Conservation (phyloP, 2,888 invertebrate species). For the Nycteola revayana region DNA sequence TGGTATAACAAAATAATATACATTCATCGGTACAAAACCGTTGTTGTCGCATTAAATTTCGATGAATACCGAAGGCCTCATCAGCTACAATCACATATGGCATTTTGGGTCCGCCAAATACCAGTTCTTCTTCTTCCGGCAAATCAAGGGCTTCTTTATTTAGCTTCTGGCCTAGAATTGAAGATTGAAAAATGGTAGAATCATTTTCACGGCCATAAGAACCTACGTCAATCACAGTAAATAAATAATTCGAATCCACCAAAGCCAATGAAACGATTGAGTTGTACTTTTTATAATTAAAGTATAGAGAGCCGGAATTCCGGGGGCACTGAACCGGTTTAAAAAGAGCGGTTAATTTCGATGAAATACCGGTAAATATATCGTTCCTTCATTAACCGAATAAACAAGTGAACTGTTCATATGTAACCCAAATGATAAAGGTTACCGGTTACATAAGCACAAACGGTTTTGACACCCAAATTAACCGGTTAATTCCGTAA, state of each 20-base stretch:
- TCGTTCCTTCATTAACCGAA: neutral
- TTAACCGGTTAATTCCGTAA: no score
- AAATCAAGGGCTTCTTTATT: slow-evolving; percentile 12
- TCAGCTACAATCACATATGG: slow-evolving; percentile 24
- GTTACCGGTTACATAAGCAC: no score
- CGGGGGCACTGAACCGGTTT: slow-evolving; percentile 7
- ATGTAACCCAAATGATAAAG: slow-evolving; percentile 1
- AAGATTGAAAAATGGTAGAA: slow-evolving; percentile 15
- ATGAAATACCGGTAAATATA: slow-evolving; percentile 1
- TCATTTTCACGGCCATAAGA: slow-evolving; percentile 15
- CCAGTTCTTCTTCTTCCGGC: slow-evolving; percentile 14
- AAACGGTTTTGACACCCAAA: no score
- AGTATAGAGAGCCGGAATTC: slow-evolving; percentile 16
- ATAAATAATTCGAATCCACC: slow-evolving; percentile 20
- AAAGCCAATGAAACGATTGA: slow-evolving; percentile 18
- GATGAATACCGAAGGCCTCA: slow-evolving; percentile 16
- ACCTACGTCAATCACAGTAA: slow-evolving; percentile 24
- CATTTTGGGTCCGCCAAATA: slow-evolving; percentile 9
- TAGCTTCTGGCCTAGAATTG: slow-evolving; percentile 11
- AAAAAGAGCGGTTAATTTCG: slow-evolving; percentile 1
- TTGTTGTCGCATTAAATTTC: slow-evolving; percentile 18
- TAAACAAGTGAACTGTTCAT: slow-evolving; percentile 1
- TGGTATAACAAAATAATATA: slow-evolving; percentile 13
- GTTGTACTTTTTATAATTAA: slow-evolving; percentile 17
- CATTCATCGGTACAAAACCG: slow-evolving; percentile 18